These are phyloP conservation scores for Hyposmocoma kahamanoa DNA, from an alignment of 1,140 invertebrate genomes.

Conservation along the genomic window DNA sequence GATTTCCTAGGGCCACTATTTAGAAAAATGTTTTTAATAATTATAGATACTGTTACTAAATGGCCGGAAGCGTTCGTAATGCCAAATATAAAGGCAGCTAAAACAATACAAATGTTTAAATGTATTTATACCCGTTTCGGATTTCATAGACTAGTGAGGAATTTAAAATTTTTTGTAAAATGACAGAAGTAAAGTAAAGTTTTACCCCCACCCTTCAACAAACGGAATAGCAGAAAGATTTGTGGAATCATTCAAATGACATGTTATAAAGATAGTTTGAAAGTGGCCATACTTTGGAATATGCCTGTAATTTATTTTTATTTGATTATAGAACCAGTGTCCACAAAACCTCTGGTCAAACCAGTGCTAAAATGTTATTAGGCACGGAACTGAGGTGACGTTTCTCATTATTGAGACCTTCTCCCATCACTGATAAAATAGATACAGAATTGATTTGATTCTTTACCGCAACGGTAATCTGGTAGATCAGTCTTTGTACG, in stretches of 20 bases:
- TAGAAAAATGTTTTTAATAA: slow-evolving; percentile 14
- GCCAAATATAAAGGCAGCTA: slow-evolving; percentile 8
- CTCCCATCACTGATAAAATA: neutral
- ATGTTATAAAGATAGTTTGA: slow-evolving; percentile 23
- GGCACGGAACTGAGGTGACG: slow-evolving; percentile 11
- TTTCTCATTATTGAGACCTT: slow-evolving; percentile 6
- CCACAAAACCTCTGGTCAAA: slow-evolving; percentile 10
- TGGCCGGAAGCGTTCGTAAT: slow-evolving; percentile 17
- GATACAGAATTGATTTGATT: too few relatives aligned
- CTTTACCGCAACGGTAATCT: too few relatives aligned
- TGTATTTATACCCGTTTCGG: slow-evolving; percentile 12
- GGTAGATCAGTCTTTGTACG: too few relatives aligned
- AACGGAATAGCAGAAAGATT: slow-evolving; percentile 43
- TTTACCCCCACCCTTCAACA: slow-evolving; percentile 40
- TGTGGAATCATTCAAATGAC: slow-evolving; percentile 34
- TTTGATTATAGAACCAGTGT: slow-evolving; percentile 20
- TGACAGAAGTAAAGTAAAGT: slow-evolving; percentile 27
- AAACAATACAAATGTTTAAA: slow-evolving; percentile 11
- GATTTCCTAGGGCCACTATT: slow-evolving; percentile 15
- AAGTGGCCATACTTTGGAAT: slow-evolving; percentile 20
- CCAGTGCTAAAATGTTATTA: slow-evolving; percentile 13
- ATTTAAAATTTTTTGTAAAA: slow-evolving; percentile 20
- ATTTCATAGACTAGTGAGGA: slow-evolving; percentile 9
- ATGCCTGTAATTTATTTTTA: slow-evolving; percentile 22
- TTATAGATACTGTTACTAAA: slow-evolving; percentile 10